phyloP scores from a whole-genome alignment of 2,797 vertebrate species.

The Danio tinwini region DNA sequence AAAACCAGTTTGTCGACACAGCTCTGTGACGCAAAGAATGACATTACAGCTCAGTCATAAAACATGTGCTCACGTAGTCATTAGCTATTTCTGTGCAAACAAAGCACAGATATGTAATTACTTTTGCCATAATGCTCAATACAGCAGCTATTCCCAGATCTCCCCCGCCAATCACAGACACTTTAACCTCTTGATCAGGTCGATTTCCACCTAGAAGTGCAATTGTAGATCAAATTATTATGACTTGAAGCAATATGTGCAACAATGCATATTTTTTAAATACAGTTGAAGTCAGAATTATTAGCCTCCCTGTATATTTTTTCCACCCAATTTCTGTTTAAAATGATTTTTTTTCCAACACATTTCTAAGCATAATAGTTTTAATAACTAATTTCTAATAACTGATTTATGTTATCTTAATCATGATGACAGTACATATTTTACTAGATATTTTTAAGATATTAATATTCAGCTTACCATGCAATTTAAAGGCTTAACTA shows the following conservation, averaged over 20 bases:
- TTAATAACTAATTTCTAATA: no score
- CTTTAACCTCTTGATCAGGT: slow-evolving; percentile 75
- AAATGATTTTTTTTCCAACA: no score
- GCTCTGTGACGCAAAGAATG: slow-evolving; percentile 70
- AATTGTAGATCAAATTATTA: slow-evolving; percentile 49
- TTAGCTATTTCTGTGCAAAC: slow-evolving; percentile 11
- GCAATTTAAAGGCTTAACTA: no score
- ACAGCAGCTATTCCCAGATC: slow-evolving; percentile 91
- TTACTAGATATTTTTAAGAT: no score
- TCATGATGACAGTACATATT: no score
- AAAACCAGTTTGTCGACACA: slow-evolving; percentile 89
- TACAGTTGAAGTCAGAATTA: no score
- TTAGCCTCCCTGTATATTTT: no score
- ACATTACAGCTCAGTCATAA: background rate
- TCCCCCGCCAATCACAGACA: slow-evolving; percentile 92
- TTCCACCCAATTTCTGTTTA: no score
- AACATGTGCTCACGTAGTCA: background rate
- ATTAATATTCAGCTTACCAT: no score
- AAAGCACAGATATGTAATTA: slow-evolving; percentile 57
- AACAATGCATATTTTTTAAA: background rate
- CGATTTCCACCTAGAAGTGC: slow-evolving; percentile 66
- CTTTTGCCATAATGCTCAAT: slow-evolving; percentile 91
- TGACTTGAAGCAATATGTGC: background rate
- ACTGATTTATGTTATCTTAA: no score
- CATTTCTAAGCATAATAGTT: no score